Evolutionary conservation across 2,888 invertebrate species (phyloP).

Genomic region (Orgyia antiqua): DNA sequence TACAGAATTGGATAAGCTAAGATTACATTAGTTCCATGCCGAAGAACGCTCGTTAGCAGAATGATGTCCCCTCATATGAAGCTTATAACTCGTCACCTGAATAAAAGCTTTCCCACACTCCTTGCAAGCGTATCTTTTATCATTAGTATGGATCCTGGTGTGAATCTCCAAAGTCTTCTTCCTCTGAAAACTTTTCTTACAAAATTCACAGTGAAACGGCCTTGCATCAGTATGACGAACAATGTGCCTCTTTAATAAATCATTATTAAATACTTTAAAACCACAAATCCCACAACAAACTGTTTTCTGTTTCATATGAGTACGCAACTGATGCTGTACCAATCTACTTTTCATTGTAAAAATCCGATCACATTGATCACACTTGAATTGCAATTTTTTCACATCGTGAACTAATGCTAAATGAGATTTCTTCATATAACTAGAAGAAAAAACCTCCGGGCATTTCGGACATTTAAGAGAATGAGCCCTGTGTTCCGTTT

Average conservation of each 20-base stretch:
- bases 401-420: constrained; percentile 52
- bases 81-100: constrained; percentile 75
- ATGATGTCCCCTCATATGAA: constrained; percentile 75
- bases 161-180: constrained; percentile 75
- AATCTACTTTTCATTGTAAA: constrained; percentile 47
- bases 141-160: constrained; percentile 75
- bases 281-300: constrained; percentile 56
- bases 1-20: no score
- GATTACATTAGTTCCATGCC: constrained; percentile 13
- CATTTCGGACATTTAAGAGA: constrained; percentile 51
- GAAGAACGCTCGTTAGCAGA: constrained; percentile 29
- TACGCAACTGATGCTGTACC: constrained; percentile 44
- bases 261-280: constrained; percentile 55
- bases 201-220: constrained; percentile 75
- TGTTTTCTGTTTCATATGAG: constrained; percentile 53
- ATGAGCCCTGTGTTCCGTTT: constrained; percentile 18
- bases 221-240: constrained; percentile 75
- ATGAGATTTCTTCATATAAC: constrained; percentile 51
- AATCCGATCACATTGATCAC: constrained; percentile 47
- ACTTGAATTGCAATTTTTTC: constrained; percentile 45
- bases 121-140: constrained; percentile 62
- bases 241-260: constrained; percentile 71
- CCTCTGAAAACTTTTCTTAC: constrained; percentile 78
- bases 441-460: constrained; percentile 40
- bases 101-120: constrained; percentile 77